These are phyloP conservation scores for Eilema depressum DNA, from an alignment of 2,888 invertebrate genomes.

Conservation along the genomic window DNA sequence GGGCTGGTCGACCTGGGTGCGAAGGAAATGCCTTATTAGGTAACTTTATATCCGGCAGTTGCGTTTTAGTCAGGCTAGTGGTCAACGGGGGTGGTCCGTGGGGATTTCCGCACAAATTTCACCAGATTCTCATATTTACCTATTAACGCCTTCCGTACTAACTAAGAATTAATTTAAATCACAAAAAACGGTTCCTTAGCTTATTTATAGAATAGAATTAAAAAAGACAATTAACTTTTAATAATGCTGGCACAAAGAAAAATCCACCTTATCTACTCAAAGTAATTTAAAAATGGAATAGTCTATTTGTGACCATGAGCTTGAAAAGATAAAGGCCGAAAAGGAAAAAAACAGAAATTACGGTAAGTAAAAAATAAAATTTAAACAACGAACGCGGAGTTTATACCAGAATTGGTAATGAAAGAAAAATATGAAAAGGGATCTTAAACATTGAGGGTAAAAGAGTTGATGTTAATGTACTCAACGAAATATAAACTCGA, in stretches of 20 bases:
- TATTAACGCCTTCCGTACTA: too few species aligned
- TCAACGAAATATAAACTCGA: background rate
- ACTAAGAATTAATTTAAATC: background rate
- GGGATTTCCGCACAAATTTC: background rate
- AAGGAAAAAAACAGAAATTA: constrained; percentile 27
- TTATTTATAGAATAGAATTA: background rate
- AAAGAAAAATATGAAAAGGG: constrained; percentile 8
- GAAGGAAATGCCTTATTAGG: too few species aligned
- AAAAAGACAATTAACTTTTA: constrained; percentile 14
- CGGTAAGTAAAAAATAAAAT: constrained; percentile 15
- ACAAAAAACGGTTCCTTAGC: background rate
- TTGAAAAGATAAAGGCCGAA: constrained; percentile 32
- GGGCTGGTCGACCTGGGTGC: too few species aligned
- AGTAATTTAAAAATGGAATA: constrained; percentile 37
- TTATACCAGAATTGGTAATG: constrained; percentile 3
- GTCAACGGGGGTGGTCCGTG: too few species aligned
- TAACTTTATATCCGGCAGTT: too few species aligned
- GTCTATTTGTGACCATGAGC: constrained; percentile 34
- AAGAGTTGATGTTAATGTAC: background rate
- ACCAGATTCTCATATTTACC: background rate
- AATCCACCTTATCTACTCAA: constrained; percentile 31
- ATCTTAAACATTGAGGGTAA: background rate
- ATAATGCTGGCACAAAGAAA: constrained; percentile 25
- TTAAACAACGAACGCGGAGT: constrained; percentile 24
- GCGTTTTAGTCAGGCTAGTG: too few species aligned